Percentiles rank a stretch among this genome's conserved stretches.
Conservation (phyloP, 2,888 invertebrate genomes). For the Morpho helenor region DNA sequence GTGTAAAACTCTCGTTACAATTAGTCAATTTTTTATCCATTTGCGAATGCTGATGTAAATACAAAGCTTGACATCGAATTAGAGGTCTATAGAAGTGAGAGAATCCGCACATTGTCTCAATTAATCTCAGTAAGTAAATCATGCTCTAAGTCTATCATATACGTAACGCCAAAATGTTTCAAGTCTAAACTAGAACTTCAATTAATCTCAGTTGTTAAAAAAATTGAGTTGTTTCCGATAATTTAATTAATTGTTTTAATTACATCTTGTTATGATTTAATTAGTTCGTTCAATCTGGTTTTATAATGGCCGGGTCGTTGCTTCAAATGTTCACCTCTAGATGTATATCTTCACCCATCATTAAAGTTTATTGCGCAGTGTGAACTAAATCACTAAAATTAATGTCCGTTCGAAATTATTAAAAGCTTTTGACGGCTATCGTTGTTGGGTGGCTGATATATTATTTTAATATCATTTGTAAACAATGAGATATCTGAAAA, state of each 20-base stretch:
- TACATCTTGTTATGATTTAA: slow-evolving; percentile 31
- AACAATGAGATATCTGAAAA: not conserved
- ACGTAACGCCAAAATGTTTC: too few species aligned
- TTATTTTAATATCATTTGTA: slow-evolving; percentile 3
- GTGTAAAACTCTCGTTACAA: too few species aligned
- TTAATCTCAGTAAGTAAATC: too few species aligned
- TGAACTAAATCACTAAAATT: slow-evolving; percentile 31
- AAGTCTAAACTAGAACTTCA: too few species aligned
- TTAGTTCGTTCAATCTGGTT: slow-evolving; percentile 23
- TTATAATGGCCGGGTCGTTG: slow-evolving; percentile 24
- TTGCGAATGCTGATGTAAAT: too few species aligned
- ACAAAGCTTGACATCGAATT: too few species aligned
- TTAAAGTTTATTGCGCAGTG: slow-evolving; percentile 33
- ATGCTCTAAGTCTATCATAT: too few species aligned
- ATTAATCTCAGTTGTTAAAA: too few species aligned
- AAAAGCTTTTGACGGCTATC: slow-evolving; percentile 13
- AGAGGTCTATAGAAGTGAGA: too few species aligned
- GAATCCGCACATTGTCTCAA: too few species aligned
- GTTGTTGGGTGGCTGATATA: slow-evolving; percentile 4
- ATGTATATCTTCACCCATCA: slow-evolving; percentile 30
- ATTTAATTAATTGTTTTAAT: slow-evolving; percentile 18
- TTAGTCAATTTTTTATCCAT: too few species aligned
- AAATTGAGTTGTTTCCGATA: too few species aligned
- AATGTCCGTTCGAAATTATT: slow-evolving; percentile 23
- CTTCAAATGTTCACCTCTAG: slow-evolving; percentile 31